phyloP scores from a whole-genome alignment of 2,888 invertebrate species.

The Embidobia sp. region DNA sequence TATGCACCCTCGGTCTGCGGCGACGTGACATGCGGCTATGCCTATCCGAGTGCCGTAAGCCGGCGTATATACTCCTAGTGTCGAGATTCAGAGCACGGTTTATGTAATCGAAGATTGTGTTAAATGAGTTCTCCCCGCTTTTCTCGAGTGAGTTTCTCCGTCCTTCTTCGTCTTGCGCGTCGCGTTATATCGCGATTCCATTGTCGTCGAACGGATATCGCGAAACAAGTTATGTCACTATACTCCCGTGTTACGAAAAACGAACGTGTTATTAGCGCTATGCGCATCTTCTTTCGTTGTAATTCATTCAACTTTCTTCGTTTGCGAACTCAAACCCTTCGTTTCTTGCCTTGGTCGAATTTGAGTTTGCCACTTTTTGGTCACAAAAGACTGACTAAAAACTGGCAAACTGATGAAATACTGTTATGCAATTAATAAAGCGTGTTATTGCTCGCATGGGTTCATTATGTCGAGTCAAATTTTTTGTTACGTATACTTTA shows the following conservation, averaged over 20 bases:
- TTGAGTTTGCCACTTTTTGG: too few species aligned
- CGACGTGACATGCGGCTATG: constrained; percentile 53
- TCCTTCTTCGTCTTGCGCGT: constrained; percentile 21
- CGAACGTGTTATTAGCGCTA: constrained; percentile 4
- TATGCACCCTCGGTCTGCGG: constrained; percentile 44
- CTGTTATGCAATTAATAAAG: constrained; percentile 18
- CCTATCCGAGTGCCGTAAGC: constrained; percentile 63
- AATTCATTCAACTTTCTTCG: constrained; percentile 13
- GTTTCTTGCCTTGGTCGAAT: not conserved
- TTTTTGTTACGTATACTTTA: too few species aligned
- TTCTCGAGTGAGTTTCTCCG: constrained; percentile 36
- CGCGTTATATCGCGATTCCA: constrained; percentile 42
- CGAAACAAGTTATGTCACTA: constrained; percentile 75
- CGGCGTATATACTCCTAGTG: constrained; percentile 66
- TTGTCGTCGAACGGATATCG: constrained; percentile 64
- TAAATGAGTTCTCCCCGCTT: constrained; percentile 69
- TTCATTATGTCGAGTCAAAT: not conserved
- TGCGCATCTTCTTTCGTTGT: constrained; percentile 11
- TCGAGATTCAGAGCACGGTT: constrained; percentile 75
- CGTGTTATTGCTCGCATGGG: not conserved
- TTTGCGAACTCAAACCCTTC: not conserved
- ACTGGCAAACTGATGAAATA: not conserved
- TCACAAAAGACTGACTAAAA: not conserved
- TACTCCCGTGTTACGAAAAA: constrained; percentile 30
- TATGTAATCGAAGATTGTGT: constrained; percentile 77